Evolutionary conservation across 2,797 vertebrate genomes (phyloP).

Genomic region (Labroides dimidiatus): DNA sequence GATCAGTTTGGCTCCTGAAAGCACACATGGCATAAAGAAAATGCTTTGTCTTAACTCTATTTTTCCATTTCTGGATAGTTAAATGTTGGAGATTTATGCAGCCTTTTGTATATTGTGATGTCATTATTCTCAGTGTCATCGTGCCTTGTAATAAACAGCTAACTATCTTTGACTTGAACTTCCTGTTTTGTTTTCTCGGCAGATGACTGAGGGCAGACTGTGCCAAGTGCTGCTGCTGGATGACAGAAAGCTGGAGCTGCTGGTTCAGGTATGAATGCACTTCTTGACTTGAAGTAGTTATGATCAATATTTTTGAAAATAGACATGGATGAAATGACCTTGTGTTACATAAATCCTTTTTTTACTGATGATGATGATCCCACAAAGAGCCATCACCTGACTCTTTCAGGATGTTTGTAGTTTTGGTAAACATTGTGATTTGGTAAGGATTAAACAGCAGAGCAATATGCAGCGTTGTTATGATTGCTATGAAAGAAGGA

Average conservation of each 20-base stretch:
- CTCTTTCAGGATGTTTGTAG: background rate
- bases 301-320: background rate
- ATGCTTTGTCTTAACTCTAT: background rate
- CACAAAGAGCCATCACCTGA: background rate
- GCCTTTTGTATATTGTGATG: background rate
- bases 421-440: background rate
- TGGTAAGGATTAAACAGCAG: background rate
- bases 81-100: background rate
- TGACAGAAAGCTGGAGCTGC: conserved; percentile 95
- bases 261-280: conserved; percentile 93
- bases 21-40: background rate
- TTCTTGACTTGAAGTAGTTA: background rate
- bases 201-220: conserved; percentile 98
- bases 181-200: conserved; percentile 46
- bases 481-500: background rate
- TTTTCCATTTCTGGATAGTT: background rate
- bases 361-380: background rate
- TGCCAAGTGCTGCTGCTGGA: conserved; percentile 98
- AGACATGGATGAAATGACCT: background rate
- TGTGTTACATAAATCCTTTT: background rate
- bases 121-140: conserved; percentile 1
- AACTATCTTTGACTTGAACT: conserved; percentile 32
- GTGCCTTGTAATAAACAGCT: conserved; percentile 31
- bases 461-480: background rate
- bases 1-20: background rate